phyloP scores from a whole-genome alignment of 2,113 vertebrate species.

The Poecile atricapillus region DNA sequence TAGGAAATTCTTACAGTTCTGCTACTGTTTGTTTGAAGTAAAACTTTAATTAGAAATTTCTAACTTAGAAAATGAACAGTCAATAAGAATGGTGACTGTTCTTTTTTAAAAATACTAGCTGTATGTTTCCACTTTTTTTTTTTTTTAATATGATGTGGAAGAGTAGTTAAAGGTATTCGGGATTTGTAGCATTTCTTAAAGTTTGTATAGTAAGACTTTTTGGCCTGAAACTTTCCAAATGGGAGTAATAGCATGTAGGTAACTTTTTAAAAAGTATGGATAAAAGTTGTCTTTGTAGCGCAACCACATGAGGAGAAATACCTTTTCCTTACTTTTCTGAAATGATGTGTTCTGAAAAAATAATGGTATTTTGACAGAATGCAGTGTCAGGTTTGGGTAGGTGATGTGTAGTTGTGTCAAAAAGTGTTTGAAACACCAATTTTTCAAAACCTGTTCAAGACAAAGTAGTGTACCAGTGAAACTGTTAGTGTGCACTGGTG shows the following conservation, averaged over 20 bases:
- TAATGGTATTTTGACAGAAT: not conserved
- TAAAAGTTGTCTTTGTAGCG: not conserved
- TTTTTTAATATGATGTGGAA: not conserved
- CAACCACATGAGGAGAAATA: not conserved
- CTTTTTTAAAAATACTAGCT: not conserved
- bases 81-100: not conserved
- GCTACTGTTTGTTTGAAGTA: not conserved
- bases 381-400: not conserved
- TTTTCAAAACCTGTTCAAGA: not conserved
- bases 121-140: not conserved
- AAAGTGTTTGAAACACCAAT: not conserved
- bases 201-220: not conserved
- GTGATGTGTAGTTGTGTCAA: not conserved
- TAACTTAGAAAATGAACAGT: not conserved
- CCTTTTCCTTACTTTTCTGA: not conserved
- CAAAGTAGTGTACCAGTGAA: not conserved
- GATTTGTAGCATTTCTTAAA: not conserved
- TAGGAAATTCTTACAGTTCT: not conserved
- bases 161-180: not conserved
- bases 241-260: not conserved
- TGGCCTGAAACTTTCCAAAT: not conserved
- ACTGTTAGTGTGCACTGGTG: not conserved
- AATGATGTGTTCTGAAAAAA: not conserved
- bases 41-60: not conserved
- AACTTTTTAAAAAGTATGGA: not conserved